Base-by-base conservation (phyloP, 2,113 vertebrate species). In the Lasiurus cinereus region DNA sequence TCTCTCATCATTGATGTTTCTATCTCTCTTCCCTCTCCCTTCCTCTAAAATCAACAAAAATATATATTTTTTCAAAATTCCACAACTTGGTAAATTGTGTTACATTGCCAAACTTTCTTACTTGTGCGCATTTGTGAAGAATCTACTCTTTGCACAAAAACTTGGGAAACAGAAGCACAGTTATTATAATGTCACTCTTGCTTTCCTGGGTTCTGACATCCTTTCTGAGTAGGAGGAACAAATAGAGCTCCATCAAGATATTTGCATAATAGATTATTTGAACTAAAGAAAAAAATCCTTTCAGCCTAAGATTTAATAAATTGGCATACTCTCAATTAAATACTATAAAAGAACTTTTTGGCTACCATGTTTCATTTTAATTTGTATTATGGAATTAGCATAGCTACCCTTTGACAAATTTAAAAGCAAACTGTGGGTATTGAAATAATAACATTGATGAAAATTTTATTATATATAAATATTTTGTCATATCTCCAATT, bases 331-430 rank as follows among this genome's bases (percentile, higher is more conserved):
- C 36, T 83, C 70, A 54, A 22, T 72, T 83, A 72, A 15, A 89
- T 16, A 84, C n/a, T n/a, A 78, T 72, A 52, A 83, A 91, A 87
- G 18, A 84, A 64, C 31, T 46, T 46, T 33, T 73, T 83, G 29
- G 66, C 36, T 62, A 78, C 33, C 72, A 1, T n/a, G 10, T 48
- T 96, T 88, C 21, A 78, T 73, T 91, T 90, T 72, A 59, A 90
- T 83, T 87, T 93, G 80, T 66, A 91, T 94, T 88, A 62, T 78
- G 31, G 39, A 91, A 96, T 73, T 80, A 92, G 76, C 18, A 86
- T 31, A 88, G 36, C 67, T 70, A 73, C 64, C 27, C 48, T 95
- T 73, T 93, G 36, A 66, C 15, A 82, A 77, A 82, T 50, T 83
- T 93, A 48, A 88, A 88, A 87, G 36, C 69, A 48, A 66, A 88